phyloP scores from a whole-genome alignment of 2,113 vertebrate genomes.

The Bungarus multicinctus region DNA sequence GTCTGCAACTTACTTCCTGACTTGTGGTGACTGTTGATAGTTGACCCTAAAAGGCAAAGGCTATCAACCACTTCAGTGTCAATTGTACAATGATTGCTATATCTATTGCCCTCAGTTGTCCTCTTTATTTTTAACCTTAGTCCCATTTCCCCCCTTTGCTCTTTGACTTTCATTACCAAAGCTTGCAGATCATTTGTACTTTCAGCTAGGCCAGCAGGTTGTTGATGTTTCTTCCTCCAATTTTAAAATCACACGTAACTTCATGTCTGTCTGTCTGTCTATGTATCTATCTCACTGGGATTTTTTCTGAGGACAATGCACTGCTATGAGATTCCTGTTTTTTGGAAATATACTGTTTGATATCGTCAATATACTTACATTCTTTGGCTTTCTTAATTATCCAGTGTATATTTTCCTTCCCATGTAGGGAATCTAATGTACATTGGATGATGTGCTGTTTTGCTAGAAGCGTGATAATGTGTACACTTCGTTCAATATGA shows the following conservation, averaged over 20 bases:
- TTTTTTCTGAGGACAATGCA: not conserved
- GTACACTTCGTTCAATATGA: not conserved
- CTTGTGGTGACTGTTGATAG: not conserved
- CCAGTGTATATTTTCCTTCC: not conserved
- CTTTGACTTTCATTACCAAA: not conserved
- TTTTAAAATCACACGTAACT: not conserved
- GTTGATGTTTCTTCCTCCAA: not conserved
- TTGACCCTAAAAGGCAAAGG: not conserved
- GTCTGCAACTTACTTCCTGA: not conserved
- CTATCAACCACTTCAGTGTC: not conserved
- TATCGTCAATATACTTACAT: not conserved
- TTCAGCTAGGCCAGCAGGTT: not conserved
- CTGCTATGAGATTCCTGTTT: not conserved
- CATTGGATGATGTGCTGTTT: not conserved
- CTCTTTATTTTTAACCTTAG: not conserved
- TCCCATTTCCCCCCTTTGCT: not conserved
- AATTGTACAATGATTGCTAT: not conserved
- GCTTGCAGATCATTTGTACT: not conserved
- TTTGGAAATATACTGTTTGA: not conserved
- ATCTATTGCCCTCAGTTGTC: not conserved
- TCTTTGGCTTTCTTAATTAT: not conserved
- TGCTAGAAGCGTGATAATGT: not conserved
- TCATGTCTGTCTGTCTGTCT: too few relatives aligned
- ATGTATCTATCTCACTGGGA: too few relatives aligned
- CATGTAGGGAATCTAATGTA: not conserved